Evolutionary conservation across 2,888 invertebrate genomes (phyloP).

Genomic region (Sinotaia quadrata): DNA sequence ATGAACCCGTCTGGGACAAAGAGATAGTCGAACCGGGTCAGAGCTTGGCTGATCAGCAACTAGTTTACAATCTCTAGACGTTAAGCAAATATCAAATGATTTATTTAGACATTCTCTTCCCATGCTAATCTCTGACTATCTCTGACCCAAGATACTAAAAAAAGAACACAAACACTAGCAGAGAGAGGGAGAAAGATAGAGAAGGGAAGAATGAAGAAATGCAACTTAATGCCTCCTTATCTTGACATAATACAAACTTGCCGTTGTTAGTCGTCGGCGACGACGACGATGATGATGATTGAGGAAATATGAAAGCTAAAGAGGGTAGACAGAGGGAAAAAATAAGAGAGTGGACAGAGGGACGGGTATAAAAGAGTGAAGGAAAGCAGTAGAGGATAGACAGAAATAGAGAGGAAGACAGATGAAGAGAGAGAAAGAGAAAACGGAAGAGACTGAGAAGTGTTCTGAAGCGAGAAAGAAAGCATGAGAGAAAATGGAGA

Average conservation of each 20-base stretch:
- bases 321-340: neutral
- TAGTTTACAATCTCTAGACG: too few species aligned
- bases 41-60: too few species aligned
- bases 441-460: neutral
- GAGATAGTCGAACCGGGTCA: too few species aligned
- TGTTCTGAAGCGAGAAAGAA: constrained; percentile 2
- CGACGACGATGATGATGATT: too few species aligned
- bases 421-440: neutral
- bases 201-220: neutral
- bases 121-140: neutral
- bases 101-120: too few species aligned
- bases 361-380: neutral
- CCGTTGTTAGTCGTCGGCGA: too few species aligned
- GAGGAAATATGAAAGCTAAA: neutral
- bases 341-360: neutral
- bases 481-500: neutral
- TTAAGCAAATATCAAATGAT: too few species aligned
- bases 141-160: neutral
- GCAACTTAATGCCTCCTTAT: too few species aligned
- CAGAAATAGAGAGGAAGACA: neutral
- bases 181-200: neutral
- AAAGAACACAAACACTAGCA: neutral
- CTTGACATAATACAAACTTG: too few species aligned
- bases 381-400: neutral
- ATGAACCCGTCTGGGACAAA: too few species aligned